Conservation (phyloP, 2,113 vertebrate species). For the Bucco capensis region DNA sequence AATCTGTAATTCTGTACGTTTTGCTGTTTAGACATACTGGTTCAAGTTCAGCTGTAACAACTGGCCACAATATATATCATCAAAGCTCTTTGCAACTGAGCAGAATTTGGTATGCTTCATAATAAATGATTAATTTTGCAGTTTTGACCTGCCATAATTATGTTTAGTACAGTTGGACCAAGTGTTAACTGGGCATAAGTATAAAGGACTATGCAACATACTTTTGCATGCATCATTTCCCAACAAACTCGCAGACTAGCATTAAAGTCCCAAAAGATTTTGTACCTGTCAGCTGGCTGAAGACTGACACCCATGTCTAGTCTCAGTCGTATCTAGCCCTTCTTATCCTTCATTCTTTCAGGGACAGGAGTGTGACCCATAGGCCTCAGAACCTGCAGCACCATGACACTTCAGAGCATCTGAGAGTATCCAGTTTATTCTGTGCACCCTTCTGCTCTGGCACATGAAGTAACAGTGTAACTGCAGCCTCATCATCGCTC, state of each 20-base stretch:
- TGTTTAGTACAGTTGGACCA: not conserved
- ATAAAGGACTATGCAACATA: not conserved
- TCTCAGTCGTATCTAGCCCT: not conserved
- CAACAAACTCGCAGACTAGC: not conserved
- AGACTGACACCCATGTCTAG: not conserved
- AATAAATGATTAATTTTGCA: not conserved
- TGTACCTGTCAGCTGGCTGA: not conserved
- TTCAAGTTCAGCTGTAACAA: not conserved
- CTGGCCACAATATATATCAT: not conserved
- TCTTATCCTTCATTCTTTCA: not conserved
- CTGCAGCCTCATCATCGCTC: not conserved
- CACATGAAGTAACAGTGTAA: not conserved
- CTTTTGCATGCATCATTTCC: not conserved
- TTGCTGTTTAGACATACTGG: not conserved
- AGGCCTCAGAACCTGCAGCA: not conserved
- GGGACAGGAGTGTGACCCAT: not conserved
- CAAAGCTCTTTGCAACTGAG: not conserved
- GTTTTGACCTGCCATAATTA: not conserved
- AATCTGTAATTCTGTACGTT: conserved; percentile 17
- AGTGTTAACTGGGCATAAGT: not conserved
- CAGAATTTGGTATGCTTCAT: not conserved
- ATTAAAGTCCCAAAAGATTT: not conserved
- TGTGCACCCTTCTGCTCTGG: not conserved
- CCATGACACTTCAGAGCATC: not conserved
- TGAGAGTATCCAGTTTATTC: not conserved